Evolutionary conservation across 2,888 invertebrate species (phyloP).

Genomic region (Rhagonycha lutea): DNA sequence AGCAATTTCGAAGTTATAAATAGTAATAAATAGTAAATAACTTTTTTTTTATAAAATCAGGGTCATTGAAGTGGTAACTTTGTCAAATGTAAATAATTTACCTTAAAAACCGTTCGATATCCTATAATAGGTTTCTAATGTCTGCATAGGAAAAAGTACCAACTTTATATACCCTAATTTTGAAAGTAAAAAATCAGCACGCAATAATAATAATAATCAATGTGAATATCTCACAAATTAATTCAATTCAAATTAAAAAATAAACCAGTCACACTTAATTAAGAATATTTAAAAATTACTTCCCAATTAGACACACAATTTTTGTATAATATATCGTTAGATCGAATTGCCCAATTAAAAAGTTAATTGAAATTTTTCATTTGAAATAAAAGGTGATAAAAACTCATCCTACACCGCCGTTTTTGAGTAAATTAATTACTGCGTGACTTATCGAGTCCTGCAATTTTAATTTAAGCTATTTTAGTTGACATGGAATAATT

Average conservation of each 20-base stretch:
- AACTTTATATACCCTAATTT: no score
- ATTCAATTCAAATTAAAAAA: not conserved
- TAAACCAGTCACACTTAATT: not conserved
- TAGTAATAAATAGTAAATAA: no score
- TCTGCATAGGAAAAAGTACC: no score
- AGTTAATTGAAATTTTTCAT: not conserved
- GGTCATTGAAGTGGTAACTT: no score
- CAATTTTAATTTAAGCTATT: not conserved
- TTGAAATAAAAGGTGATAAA: not conserved
- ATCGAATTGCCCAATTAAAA: not conserved
- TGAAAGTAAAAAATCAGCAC: not conserved
- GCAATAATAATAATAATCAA: not conserved
- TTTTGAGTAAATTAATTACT: not conserved
- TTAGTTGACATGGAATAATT: not conserved
- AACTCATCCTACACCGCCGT: not conserved
- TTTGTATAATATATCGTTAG: not conserved
- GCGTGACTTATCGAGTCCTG: not conserved
- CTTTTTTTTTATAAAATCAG: no score
- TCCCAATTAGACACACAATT: not conserved
- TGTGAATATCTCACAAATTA: not conserved
- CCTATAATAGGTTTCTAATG: no score
- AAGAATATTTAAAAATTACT: not conserved
- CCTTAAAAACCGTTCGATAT: no score
- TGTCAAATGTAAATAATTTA: no score
- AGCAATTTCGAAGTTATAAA: no score